These are phyloP conservation scores for Acronicta alni DNA, from an alignment of 2,888 invertebrate species.

Conservation along the genomic window DNA sequence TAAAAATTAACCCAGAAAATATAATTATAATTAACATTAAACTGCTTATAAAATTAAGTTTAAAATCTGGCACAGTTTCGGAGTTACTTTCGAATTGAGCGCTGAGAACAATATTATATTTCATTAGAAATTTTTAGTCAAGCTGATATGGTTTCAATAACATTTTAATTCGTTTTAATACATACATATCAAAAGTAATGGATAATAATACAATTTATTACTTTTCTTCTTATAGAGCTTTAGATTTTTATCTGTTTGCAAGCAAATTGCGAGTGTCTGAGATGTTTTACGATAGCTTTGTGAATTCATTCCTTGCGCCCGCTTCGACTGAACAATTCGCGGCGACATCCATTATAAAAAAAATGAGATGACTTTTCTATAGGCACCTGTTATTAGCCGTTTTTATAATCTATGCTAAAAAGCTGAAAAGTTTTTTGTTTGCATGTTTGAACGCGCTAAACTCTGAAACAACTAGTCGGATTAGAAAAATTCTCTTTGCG, in stretches of 20 bases:
- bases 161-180: too few relatives aligned
- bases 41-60: constrained; percentile 20
- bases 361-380: constrained; percentile 4
- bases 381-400: too few relatives aligned
- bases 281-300: constrained; percentile 30
- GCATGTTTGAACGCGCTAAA: too few relatives aligned
- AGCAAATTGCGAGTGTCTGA: constrained; percentile 37
- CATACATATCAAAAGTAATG: too few relatives aligned
- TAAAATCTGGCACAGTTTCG: constrained; percentile 7
- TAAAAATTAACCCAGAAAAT: constrained; percentile 38
- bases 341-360: constrained; percentile 11
- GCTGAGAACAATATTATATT: not conserved
- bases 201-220: not conserved
- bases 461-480: too few relatives aligned
- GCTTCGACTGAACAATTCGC: constrained; percentile 31
- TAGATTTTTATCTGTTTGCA: constrained; percentile 22
- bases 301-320: constrained; percentile 14
- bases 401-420: too few relatives aligned
- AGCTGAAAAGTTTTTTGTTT: too few relatives aligned
- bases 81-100: constrained; percentile 22
- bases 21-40: constrained; percentile 31
- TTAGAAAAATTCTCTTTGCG: too few relatives aligned
- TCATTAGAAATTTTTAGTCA: not conserved
- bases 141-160: not conserved
- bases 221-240: constrained; percentile 9